phyloP scores from a whole-genome alignment of 92 coral and sea anemone genomes.

The Pocillopora meandrina region DNA sequence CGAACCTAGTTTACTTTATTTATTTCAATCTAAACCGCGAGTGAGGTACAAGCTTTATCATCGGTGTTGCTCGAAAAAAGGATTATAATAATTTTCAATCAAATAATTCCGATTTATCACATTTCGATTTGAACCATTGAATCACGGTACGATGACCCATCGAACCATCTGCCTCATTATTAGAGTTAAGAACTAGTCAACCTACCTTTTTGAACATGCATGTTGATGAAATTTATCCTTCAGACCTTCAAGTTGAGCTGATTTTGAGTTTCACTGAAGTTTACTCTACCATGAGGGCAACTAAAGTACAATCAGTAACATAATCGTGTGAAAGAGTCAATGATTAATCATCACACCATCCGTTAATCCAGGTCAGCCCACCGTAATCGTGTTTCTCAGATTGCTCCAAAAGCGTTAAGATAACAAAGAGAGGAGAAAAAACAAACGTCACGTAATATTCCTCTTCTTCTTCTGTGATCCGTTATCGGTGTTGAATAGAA shows the following conservation, averaged over 20 bases:
- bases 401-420: background rate
- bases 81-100: background rate
- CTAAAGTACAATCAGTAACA: conserved; percentile 4
- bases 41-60: background rate
- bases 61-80: background rate
- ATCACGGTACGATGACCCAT: background rate
- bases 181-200: background rate
- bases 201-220: conserved; percentile 20
- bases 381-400: background rate
- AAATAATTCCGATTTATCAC: background rate
- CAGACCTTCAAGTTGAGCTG: background rate
- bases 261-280: conserved; percentile 19
- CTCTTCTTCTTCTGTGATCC: background rate
- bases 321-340: conserved; percentile 2
- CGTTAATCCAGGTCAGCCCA: background rate
- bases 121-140: background rate
- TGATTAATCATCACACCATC: conserved; percentile 2
- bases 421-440: background rate
- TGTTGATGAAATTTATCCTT: background rate
- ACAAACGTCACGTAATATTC: conserved; percentile 10
- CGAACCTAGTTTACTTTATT: background rate
- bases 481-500: no score
- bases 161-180: background rate
- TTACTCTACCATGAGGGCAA: background rate
- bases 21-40: conserved; percentile 6